Evolutionary conservation across 2,113 vertebrate species (phyloP).

Genomic region (Girardinichthys multiradiatus): DNA sequence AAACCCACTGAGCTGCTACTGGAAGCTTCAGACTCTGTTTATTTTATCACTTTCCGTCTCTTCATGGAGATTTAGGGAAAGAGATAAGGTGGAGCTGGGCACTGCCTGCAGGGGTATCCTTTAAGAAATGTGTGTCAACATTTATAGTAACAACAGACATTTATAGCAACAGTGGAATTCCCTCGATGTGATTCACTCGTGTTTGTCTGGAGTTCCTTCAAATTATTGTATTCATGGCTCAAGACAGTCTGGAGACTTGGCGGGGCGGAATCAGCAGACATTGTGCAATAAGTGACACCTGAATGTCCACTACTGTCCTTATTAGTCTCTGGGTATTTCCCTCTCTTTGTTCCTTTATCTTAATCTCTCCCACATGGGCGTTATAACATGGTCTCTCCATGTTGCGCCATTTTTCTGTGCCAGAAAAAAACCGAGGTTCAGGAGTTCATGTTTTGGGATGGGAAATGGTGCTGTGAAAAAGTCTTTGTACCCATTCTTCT

Average conservation of each 20-base stretch:
- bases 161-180: slow-evolving; percentile 49
- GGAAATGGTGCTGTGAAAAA: slow-evolving; percentile 21
- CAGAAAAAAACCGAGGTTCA: slow-evolving; percentile 25
- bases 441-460: slow-evolving; percentile 19
- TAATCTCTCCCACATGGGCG: slow-evolving; percentile 26
- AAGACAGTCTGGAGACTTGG: neutral
- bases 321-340: slow-evolving; percentile 18
- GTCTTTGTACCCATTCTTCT: neutral
- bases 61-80: slow-evolving; percentile 26
- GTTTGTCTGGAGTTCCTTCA: slow-evolving; percentile 21
- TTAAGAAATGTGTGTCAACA: slow-evolving; percentile 36
- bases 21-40: slow-evolving; percentile 54
- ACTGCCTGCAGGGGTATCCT: slow-evolving; percentile 22
- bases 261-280: slow-evolving; percentile 3
- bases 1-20: slow-evolving; percentile 44
- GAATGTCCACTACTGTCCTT: slow-evolving; percentile 8
- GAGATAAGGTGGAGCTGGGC: neutral
- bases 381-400: slow-evolving; percentile 38
- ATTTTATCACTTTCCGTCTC: slow-evolving; percentile 36
- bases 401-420: slow-evolving; percentile 20
- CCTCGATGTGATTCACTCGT: slow-evolving; percentile 56
- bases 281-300: slow-evolving; percentile 31
- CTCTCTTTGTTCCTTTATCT: slow-evolving; percentile 57
- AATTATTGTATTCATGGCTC: neutral
- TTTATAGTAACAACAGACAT: slow-evolving; percentile 59